Conservation (phyloP, 2,113 vertebrate species). For the Psettodes erumei region DNA sequence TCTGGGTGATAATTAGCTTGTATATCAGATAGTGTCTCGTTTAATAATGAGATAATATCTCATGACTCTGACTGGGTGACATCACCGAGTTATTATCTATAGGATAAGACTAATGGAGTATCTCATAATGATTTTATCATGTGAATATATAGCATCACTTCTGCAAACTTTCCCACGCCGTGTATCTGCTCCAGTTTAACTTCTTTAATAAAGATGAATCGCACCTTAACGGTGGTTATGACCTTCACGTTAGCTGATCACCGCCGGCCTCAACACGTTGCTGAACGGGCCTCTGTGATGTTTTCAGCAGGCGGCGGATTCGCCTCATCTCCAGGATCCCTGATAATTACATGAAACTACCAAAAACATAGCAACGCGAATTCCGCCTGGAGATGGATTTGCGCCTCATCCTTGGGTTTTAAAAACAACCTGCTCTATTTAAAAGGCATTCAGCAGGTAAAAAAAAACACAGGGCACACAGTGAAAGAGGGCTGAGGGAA, state of each 20-base stretch:
- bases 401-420: slow-evolving; percentile 10
- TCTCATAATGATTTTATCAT: too few species aligned
- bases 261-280: neutral
- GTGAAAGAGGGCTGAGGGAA: slow-evolving; percentile 50
- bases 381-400: slow-evolving; percentile 24
- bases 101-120: too few species aligned
- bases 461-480: slow-evolving; percentile 60
- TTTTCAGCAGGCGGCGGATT: neutral
- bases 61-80: neutral
- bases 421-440: slow-evolving; percentile 38
- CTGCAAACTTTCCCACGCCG: too few species aligned
- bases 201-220: too few species aligned
- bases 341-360: slow-evolving; percentile 20
- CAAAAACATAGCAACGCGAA: neutral
- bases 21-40: too few species aligned
- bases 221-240: too few species aligned
- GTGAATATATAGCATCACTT: neutral
- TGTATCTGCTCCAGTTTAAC: neutral
- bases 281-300: neutral
- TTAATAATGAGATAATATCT: neutral
- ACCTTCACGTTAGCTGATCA: neutral
- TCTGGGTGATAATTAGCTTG: too few species aligned
- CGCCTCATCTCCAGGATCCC: slow-evolving; percentile 34
- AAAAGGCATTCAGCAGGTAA: slow-evolving; percentile 68
- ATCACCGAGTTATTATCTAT: too few species aligned